Percentiles rank a stretch among this genome's conserved stretches.
phyloP scores from a whole-genome alignment of 2,797 vertebrate species.

The Remorina albescens region DNA sequence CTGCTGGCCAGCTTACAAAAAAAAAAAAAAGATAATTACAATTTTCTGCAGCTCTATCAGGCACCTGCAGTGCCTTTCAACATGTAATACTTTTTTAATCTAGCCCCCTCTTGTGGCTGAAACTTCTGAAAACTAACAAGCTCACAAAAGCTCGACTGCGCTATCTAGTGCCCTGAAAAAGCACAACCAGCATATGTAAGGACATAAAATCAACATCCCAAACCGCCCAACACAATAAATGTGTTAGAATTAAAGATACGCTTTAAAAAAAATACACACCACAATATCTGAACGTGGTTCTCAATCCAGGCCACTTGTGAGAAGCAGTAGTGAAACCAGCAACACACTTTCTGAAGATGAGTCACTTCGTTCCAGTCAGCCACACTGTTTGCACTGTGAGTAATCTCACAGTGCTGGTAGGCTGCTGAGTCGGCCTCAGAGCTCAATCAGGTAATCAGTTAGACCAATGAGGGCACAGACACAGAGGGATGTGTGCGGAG shows the following conservation, averaged over 20 bases:
- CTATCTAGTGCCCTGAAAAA: conserved; percentile 46
- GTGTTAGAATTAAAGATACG: not conserved
- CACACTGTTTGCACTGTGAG: conserved; percentile 53
- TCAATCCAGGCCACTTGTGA: conserved; percentile 3
- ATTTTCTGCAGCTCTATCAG: conserved; percentile 41
- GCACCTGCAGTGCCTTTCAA: conserved; percentile 46
- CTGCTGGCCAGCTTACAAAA: conserved; percentile 34
- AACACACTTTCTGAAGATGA: conserved; percentile 42
- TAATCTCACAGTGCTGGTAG: conserved; percentile 54
- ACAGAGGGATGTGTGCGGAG: conserved; percentile 15
- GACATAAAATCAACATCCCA: not conserved
- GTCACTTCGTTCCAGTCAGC: conserved; percentile 57
- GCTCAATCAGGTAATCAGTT: conserved; percentile 36
- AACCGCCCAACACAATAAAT: not conserved
- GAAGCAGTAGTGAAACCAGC: conserved; percentile 9
- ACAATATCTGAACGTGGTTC: not conserved
- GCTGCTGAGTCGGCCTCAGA: conserved; percentile 31
- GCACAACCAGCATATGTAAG: not conserved
- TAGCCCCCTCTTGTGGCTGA: conserved; percentile 76
- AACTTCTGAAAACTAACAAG: not conserved
- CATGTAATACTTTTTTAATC: conserved; percentile 25
- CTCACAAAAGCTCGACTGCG: conserved; percentile 37
- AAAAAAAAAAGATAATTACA: conserved; percentile 12
- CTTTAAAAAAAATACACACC: conserved; percentile 20
- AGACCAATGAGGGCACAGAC: conserved; percentile 20